Percentiles rank a stretch among this genome's conserved stretches.
phyloP scores from a whole-genome alignment of 1,140 invertebrate genomes.

The Drosophila sulfurigaster region DNA sequence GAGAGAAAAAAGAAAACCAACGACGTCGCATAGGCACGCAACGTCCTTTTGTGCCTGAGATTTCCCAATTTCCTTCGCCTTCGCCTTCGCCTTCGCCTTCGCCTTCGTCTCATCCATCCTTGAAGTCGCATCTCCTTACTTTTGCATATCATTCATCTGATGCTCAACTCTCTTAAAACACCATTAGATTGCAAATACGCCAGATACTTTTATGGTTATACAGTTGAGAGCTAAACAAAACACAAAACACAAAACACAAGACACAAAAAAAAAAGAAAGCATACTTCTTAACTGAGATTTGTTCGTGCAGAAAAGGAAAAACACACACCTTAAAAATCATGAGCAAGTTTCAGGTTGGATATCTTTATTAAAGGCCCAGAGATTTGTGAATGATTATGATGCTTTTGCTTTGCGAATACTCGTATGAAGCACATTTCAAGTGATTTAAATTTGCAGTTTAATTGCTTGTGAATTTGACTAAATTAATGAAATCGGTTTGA shows the following conservation, averaged over 20 bases:
- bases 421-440: too few species aligned
- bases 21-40: constrained; percentile 39
- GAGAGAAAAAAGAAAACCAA: constrained; percentile 22
- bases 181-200: constrained; percentile 59
- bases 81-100: background rate
- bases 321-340: background rate
- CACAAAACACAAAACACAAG: background rate
- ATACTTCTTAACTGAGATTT: constrained; percentile 28
- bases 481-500: too few species aligned
- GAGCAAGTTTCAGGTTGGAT: background rate
- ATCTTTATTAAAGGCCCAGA: background rate
- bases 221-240: background rate
- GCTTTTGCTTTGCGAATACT: background rate
- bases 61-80: background rate
- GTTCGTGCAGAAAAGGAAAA: constrained; percentile 4
- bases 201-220: constrained; percentile 40
- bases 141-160: constrained; percentile 53
- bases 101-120: background rate
- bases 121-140: background rate
- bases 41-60: constrained; percentile 27
- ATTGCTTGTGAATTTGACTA: too few species aligned
- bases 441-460: too few species aligned
- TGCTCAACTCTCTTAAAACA: constrained; percentile 44
- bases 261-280: background rate
- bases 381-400: background rate